These are phyloP conservation scores for Stegastes partitus DNA, from an alignment of 2,113 vertebrate genomes.

Conservation along the genomic window DNA sequence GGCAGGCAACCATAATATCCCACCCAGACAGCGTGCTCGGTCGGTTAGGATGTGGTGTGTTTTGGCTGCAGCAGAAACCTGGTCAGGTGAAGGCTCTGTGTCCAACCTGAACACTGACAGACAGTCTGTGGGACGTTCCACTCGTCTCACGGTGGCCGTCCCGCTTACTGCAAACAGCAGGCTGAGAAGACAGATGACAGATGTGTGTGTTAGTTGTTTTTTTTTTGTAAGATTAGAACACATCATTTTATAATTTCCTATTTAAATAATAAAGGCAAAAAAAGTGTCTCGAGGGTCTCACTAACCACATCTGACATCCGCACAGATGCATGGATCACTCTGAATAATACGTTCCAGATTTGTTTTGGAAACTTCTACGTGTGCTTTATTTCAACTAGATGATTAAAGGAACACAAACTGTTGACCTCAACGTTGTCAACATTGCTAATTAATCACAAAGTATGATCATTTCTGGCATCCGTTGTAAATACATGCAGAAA, in stretches of 20 bases:
- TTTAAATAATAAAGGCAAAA: background rate
- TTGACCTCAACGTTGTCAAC: background rate
- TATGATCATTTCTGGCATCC: background rate
- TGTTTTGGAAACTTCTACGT: background rate
- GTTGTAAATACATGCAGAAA: background rate
- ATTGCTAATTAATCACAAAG: background rate
- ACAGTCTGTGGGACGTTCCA: constrained; percentile 1
- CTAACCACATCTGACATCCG: background rate
- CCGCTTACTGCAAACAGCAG: constrained; percentile 82
- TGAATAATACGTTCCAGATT: background rate
- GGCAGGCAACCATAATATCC: constrained; percentile 36
- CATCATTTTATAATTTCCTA: background rate
- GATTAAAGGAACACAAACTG: constrained; percentile 15
- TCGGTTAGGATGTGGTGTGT: constrained; percentile 44
- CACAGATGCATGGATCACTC: background rate
- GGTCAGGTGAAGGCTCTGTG: constrained; percentile 47
- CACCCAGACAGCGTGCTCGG: constrained; percentile 39
- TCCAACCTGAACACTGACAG: constrained; percentile 34
- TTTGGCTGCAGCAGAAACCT: constrained; percentile 37
- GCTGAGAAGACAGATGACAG: constrained; percentile 66
- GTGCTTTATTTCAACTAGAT: background rate
- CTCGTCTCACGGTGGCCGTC: constrained; percentile 23
- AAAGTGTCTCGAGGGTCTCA: background rate
- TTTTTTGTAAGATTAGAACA: constrained; percentile 8
- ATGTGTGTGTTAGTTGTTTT: too few relatives aligned